Conservation (phyloP, 2,797 vertebrate species). For the Zalophus californianus region DNA sequence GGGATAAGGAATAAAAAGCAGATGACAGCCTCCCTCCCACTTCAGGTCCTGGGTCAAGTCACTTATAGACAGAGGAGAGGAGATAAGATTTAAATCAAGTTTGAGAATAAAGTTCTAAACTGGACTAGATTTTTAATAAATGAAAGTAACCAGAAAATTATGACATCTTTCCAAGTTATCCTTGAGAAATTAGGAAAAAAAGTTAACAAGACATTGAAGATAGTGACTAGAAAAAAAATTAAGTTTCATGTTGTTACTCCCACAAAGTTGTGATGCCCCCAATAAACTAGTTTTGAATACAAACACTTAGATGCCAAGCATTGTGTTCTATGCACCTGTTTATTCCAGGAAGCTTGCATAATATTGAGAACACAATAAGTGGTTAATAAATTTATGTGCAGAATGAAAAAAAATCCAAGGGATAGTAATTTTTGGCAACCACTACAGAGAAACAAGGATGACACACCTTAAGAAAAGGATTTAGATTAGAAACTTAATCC, state of each 20-base stretch:
- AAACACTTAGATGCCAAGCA: neutral
- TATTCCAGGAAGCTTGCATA: neutral
- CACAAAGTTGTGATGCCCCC: neutral
- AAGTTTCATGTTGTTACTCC: neutral
- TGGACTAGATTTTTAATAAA: neutral
- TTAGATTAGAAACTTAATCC: neutral
- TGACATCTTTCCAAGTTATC: neutral
- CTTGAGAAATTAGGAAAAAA: neutral
- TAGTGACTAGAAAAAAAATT: neutral
- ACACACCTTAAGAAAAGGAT: neutral
- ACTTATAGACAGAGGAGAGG: neutral
- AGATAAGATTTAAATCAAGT: neutral
- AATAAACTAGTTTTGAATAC: neutral
- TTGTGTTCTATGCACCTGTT: neutral
- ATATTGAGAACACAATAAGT: neutral
- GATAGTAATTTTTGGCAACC: neutral
- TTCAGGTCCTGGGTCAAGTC: neutral
- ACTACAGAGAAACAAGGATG: neutral
- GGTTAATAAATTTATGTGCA: neutral
- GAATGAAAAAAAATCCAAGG: neutral
- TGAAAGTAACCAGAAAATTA: neutral
- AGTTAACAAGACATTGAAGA: neutral
- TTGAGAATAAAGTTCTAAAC: neutral
- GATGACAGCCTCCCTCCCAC: neutral
- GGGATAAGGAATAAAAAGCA: neutral